Evolutionary conservation across 1,140 invertebrate species (phyloP), one percentile per base, ranked within the genome.

Genomic region (Platyscapa corneri): DNA sequence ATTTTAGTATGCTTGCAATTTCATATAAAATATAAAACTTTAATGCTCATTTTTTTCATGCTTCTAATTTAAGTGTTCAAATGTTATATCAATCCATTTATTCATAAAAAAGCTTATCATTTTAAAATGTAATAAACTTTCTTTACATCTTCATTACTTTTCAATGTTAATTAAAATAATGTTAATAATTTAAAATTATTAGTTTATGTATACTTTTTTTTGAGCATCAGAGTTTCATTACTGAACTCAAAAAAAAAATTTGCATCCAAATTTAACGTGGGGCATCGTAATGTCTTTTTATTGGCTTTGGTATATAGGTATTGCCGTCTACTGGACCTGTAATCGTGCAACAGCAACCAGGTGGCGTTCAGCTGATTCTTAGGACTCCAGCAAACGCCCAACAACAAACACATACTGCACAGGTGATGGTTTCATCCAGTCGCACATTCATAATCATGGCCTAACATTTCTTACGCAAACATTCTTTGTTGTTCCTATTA

Each of bases 391-490:
- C 92, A 82, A 92, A 91, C 88, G 88, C 93, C 83, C 93, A 93
- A 87, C 93, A 93, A 90, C 93, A 93, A 93, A 93, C 92, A 72
- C 93, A 93, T 90, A 92, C 93, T 86, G 91, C 93, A 92, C 93
- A 93, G 93, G 93, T 93, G 91, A 93, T 89, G 92, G 92, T 93
- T 90, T 91, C 91, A 92, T 90, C 86, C 89, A 91, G 90, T 89
- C 88, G 83, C 83, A 78, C 88, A 88, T 87, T 82, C 89, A 90
- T 89, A 56, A 83, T 87, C 81, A 86, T 87, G 70, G 80, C 49
- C 79, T 85, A 75, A 85, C 77, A 85, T 74, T 80, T 80, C 65
- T 80, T 72, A 18, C 32, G 65, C 76, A 84, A 56, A 65, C 53
- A 56, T 67, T 74, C 46, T 60, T 74, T 82, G 30, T 74, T 82